Conservation (phyloP, 1,140 invertebrate genomes). For the Anoplophora glabripennis region DNA sequence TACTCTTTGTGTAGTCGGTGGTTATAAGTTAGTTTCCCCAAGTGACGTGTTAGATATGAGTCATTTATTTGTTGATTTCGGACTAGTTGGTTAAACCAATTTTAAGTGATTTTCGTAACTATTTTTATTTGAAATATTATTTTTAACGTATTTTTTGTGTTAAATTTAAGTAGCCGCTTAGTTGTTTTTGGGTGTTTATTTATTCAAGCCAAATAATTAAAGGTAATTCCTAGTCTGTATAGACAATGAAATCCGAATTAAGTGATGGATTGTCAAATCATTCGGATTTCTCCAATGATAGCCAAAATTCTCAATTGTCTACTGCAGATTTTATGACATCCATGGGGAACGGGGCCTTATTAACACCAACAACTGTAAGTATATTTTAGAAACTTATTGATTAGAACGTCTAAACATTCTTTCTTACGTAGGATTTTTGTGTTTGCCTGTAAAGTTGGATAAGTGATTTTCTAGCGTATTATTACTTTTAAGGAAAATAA, state of each 20-base stretch:
- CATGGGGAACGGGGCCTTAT: slow-evolving; percentile 37
- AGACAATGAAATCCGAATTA: slow-evolving; percentile 43
- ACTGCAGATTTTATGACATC: slow-evolving; percentile 39
- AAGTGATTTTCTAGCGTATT: no score
- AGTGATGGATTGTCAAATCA: slow-evolving; percentile 47
- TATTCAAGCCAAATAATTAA: background rate
- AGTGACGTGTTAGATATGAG: no score
- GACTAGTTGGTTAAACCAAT: slow-evolving; percentile 7
- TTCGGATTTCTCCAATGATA: slow-evolving; percentile 49
- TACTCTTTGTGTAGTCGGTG: no score
- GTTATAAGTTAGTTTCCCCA: no score
- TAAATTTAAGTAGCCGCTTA: background rate
- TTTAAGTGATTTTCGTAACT: background rate
- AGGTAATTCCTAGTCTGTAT: background rate
- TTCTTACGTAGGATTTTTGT: no score
- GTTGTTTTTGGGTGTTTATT: background rate
- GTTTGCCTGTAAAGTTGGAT: no score
- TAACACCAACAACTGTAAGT: slow-evolving; percentile 35
- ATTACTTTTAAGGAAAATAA: no score
- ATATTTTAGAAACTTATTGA: slow-evolving; percentile 4
- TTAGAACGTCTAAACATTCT: no score
- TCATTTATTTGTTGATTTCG: slow-evolving; percentile 1
- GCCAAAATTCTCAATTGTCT: slow-evolving; percentile 45
- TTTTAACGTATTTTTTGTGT: slow-evolving; percentile 2
- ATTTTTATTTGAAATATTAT: slow-evolving; percentile 14